Conservation (phyloP, 2,797 vertebrate genomes). For the Kryptopterus vitreolus region DNA sequence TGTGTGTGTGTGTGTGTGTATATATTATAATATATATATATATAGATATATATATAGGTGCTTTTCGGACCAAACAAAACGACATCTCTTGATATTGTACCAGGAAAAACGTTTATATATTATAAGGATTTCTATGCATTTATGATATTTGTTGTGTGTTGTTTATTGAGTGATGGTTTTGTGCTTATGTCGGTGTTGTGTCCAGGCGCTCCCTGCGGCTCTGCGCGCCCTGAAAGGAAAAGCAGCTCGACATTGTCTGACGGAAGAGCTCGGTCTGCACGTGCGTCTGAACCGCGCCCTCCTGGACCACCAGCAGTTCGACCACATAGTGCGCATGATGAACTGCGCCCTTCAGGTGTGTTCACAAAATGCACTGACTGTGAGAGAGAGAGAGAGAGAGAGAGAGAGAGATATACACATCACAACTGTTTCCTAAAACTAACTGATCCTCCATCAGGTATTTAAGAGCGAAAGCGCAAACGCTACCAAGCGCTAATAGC, state of each 20-base stretch:
- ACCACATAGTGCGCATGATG: conserved; percentile 95
- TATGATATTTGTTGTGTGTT: neutral
- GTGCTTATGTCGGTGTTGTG: neutral
- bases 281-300: conserved; percentile 95
- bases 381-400: too few species aligned
- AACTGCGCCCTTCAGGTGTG: conserved; percentile 95
- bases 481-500: neutral
- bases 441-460: neutral
- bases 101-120: neutral
- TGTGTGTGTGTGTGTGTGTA: too few species aligned
- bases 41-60: too few species aligned
- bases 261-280: conserved; percentile 88
- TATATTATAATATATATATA: too few species aligned
- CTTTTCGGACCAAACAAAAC: too few species aligned
- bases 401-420: too few species aligned
- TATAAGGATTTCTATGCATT: too few species aligned
- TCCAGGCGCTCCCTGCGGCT: conserved; percentile 89
- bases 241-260: conserved; percentile 91
- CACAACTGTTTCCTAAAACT: neutral
- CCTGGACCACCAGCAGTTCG: conserved; percentile 97
- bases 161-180: neutral
- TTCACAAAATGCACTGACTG: too few species aligned
- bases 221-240: conserved; percentile 95
- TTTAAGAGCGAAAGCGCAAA: conserved; percentile 23
- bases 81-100: neutral